These are phyloP conservation scores for Heterodera schachtii DNA, from an alignment of 1,140 invertebrate genomes.

Conservation along the genomic window DNA sequence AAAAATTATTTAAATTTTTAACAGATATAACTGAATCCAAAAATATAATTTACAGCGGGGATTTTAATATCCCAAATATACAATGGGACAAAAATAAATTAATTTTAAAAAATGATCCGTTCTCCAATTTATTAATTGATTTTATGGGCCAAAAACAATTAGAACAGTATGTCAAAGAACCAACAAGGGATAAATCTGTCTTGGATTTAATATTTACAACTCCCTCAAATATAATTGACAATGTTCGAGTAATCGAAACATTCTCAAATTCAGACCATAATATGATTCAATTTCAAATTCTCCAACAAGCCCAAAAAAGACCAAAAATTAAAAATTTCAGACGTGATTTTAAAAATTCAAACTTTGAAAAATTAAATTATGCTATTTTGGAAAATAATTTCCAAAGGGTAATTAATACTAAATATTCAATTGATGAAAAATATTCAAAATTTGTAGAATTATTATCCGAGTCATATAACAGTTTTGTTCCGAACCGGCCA, in stretches of 20 bases:
- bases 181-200: background rate
- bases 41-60: background rate
- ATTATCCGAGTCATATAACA: background rate
- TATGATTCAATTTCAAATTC: slow-evolving; percentile 7
- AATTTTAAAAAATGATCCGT: background rate
- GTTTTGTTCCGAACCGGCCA: background rate
- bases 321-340: slow-evolving; percentile 3
- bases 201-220: slow-evolving; percentile 2
- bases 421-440: background rate
- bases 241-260: slow-evolving; percentile 2
- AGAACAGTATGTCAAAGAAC: slow-evolving; percentile 8
- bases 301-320: background rate
- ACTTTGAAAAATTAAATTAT: slow-evolving; percentile 6
- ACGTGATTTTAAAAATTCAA: background rate
- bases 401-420: background rate
- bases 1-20: background rate
- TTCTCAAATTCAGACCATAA: slow-evolving; percentile 9
- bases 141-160: slow-evolving; percentile 10
- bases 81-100: slow-evolving; percentile 1
- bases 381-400: background rate
- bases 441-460: background rate
- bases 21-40: background rate
- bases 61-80: background rate
- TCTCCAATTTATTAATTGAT: background rate
- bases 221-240: background rate